phyloP scores from a whole-genome alignment of 64 coral and sea anemone genomes.

The Orbicella faveolata region DNA sequence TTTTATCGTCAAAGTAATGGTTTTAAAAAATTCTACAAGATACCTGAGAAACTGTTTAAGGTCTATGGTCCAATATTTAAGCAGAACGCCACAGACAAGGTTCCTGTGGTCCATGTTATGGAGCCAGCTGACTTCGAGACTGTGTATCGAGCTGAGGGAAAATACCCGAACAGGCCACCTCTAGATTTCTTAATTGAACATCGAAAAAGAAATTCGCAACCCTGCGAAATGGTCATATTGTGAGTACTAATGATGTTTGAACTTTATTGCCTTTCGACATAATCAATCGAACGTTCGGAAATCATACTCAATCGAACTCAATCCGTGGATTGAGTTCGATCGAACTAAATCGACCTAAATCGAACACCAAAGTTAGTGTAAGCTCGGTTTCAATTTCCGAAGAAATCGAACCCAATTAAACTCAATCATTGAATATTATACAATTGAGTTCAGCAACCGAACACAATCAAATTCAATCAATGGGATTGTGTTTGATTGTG shows the following conservation, averaged over 20 bases:
- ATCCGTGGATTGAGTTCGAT: too few species aligned
- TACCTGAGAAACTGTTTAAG: neutral
- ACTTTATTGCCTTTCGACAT: too few species aligned
- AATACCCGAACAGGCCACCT: slow-evolving; percentile 14
- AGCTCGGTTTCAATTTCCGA: too few species aligned
- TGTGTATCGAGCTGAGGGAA: slow-evolving; percentile 56
- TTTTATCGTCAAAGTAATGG: slow-evolving; percentile 4
- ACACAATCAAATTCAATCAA: too few species aligned
- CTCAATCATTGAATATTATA: too few species aligned
- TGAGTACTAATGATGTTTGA: neutral
- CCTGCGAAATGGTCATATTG: neutral
- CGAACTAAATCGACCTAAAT: too few species aligned
- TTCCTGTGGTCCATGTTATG: slow-evolving; percentile 4
- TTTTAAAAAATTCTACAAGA: neutral
- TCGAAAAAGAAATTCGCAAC: neutral
- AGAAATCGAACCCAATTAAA: too few species aligned
- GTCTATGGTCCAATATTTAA: slow-evolving; percentile 8
- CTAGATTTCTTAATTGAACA: neutral
- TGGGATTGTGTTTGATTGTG: too few species aligned
- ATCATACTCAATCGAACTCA: too few species aligned
- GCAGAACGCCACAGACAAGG: neutral
- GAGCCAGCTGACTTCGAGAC: slow-evolving; percentile 27
- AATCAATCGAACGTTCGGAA: too few species aligned
- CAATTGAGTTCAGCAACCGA: too few species aligned
- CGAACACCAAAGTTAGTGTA: too few species aligned